Evolutionary conservation across 2,113 vertebrate species (phyloP).

Genomic region (Dromas ardeola): DNA sequence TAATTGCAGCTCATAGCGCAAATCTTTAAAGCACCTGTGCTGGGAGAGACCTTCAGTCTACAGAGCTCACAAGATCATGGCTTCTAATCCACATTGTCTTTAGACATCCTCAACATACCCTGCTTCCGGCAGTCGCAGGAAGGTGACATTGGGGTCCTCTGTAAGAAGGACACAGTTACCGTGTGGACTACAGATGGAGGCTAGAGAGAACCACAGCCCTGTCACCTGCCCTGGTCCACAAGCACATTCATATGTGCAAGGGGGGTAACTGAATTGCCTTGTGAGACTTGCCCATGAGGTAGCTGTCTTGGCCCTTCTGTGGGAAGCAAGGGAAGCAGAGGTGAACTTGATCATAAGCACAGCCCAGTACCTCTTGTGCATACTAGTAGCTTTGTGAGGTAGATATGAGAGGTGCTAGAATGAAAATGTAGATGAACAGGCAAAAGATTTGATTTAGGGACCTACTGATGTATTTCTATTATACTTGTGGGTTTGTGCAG

Average conservation of each 20-base stretch:
- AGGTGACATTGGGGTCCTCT: background rate
- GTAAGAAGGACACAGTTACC: background rate
- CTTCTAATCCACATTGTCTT: background rate
- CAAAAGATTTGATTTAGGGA: background rate
- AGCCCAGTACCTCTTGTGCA: background rate
- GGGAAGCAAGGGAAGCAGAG: background rate
- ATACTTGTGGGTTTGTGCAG: background rate
- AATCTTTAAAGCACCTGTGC: background rate
- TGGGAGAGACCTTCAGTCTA: background rate
- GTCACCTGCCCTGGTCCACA: background rate
- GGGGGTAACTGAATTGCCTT: background rate
- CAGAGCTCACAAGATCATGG: background rate
- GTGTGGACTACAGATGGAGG: background rate
- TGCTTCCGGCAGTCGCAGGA: background rate
- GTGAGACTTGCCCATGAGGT: background rate
- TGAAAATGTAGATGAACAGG: background rate
- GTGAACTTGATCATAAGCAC: background rate
- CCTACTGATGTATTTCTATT: background rate
- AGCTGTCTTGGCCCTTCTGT: fast-evolving
- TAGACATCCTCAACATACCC: background rate
- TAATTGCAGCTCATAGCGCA: background rate
- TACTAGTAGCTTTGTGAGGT: background rate
- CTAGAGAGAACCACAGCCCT: background rate
- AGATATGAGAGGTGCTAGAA: background rate
- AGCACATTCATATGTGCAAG: background rate